Evolutionary conservation across 2,113 vertebrate species (phyloP), one percentile per base, ranked within the genome.

Genomic region (Xiphophorus hellerii): DNA sequence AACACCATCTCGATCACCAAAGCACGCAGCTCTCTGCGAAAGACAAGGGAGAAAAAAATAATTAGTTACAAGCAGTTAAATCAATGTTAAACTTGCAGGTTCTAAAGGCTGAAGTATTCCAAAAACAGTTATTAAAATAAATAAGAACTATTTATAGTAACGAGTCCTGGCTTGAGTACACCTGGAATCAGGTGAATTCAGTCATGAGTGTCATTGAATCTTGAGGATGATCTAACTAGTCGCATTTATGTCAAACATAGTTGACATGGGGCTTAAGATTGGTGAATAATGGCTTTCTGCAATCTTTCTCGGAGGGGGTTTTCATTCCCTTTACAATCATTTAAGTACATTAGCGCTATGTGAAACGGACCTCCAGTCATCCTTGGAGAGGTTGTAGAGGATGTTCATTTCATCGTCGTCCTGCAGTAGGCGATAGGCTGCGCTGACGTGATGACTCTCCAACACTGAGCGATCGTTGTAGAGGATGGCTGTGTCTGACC

Each of bases 391-490:
- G 89, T 99, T 99, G 87, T 96, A 95, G 75, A 99, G 94, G 94
- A 99, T 99, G 92, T 99, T 99, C 97, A 98, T 99, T 83, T 99
- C 98, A 29, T 98, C 98, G 33, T 99, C 98, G 1, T 99, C 98
- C 93, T 99, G 97, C 51, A 99, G 94, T 69, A 99, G 96, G 71
- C 96, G 97, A 73, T 98, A 99, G 0, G 96, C 96, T 0, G 97
- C 98, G 60, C 98, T 99, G 51, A 99, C 96, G 0, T 99, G 98
- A 83, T 99, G 98, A 77, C 97, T 99, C 93, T 99, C 98, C 82
- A 99, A 88, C 67, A 99, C 97, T 9, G 98, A 96, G 25, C 96
- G 95, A 87, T 99, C 98, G 3, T 99, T 99, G 84, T 99, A 99
- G 10, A 99, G 94, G 91, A 99, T 97, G 7, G 98, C 97, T 76